Evolutionary conservation across 2,888 invertebrate species (phyloP), one percentile per base, ranked within the genome.

Genomic region (Pseudolycoriella hygida): DNA sequence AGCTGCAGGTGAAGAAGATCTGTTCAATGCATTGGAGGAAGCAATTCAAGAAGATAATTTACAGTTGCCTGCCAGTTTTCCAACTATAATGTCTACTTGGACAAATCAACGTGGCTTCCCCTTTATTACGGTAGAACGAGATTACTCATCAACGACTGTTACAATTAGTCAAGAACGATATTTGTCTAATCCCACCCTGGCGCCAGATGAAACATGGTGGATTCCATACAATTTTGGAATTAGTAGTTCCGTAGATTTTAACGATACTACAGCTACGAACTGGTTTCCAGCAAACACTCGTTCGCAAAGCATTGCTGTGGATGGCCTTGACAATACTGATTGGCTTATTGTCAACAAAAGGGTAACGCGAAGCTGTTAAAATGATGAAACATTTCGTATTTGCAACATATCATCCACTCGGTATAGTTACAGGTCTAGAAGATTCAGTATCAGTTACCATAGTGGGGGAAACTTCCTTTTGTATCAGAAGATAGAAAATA

Each of bases 21-120:
- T 34, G 15, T 34, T 34, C 34, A 34, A 14, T 5, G 34, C n/a
- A 10, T 14, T 34, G 12, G 8, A 34, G 15, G 3, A 3, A 14
- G 34, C 34, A 8, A 14, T 34, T 5, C 12, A 14, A 14, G 34
- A 34, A 34, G 34, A 34, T 12, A 12, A 12, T 12, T 5, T 14
- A 34, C 15, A 14, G 34, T 4, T 14, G 4, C 15, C 34, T 14
- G 11, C 15, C 12, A 34, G 15, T 12, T 12, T 34, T 12, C 4
- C 34, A 5, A 60, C 63, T 17, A 52, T 74, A 38, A 69, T 76
- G 66, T 60, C 66, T 20, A 64, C 66, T 2, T 77, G 75, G 76
- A 70, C 70, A 0, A 60, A 63, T 11, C 69, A 71, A 53, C 55
- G 67, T 34, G 72, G 73, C 2, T 73, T 62, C 54, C 75, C 74